Evolutionary conservation across 2,888 invertebrate species (phyloP), one percentile per base, ranked within the genome.

Genomic region (Polietes domitor): DNA sequence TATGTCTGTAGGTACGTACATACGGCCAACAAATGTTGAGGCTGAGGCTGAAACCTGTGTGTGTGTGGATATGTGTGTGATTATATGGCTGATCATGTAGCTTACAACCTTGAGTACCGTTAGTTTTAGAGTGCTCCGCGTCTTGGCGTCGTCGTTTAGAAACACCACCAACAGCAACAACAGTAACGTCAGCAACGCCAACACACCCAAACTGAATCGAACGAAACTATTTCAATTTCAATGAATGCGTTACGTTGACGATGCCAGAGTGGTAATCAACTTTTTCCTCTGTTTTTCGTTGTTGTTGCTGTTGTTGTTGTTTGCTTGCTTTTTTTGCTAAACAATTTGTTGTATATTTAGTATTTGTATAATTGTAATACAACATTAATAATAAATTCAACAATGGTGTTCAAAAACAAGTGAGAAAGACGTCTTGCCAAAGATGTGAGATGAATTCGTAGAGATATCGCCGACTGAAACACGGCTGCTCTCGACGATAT

Each of bases 311-410:
- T 43, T 41, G 17, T 65, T 65, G 21, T 41, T 21, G 2, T 17
- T 26, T 2, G 5, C 1, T 89, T 87, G 88, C 86, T 89, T 88
- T 89, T 85, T 87, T 88, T 87, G 87, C 86, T 85, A 77, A 81
- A 87, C 68, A 79, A 87, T 86, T 86, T 87, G 86, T 78, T 77
- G 50, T 79, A 15, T 71, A 47, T 47, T 84, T 86, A 70, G 77
- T 84, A 84, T 82, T 72, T 82, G 75, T 61, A 77, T 73, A 79
- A 73, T 84, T 80, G 68, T 73, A 81, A 78, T 78, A 76, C 79
- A 83, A 79, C 79, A 73, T 76, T 75, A 83, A 72, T 77, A 83
- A 80, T 80, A 83, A 80, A 75, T 75, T 80, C 37, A 80, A 83
- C 83, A 83, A 80, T 80, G 68, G 76, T 77, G 71, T 55, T 70